Conservation (phyloP, 2,888 invertebrate genomes). For the Sesia apiformis region DNA sequence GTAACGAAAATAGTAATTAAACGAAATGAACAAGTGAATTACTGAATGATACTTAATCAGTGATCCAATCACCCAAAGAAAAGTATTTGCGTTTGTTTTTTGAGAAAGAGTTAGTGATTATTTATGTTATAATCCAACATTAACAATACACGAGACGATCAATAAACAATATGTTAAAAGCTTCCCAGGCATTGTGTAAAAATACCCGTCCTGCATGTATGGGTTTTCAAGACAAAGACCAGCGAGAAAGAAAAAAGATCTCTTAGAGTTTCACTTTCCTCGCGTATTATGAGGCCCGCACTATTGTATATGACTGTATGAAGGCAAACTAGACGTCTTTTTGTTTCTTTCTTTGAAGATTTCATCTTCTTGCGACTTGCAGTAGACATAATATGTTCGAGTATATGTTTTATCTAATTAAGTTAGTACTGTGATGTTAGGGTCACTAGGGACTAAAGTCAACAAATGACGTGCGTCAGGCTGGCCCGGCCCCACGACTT, state of each 20-base stretch:
- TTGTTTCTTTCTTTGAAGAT: constrained; percentile 16
- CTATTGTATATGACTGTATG: constrained; percentile 32
- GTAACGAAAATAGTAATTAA: no score
- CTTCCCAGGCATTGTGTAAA: constrained; percentile 35
- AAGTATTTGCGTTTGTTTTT: no score
- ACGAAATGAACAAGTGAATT: no score
- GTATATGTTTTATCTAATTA: no score
- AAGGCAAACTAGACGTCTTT: constrained; percentile 31
- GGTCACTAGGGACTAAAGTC: no score
- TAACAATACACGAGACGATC: constrained; percentile 10
- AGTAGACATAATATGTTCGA: neutral
- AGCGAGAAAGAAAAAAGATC: constrained; percentile 31
- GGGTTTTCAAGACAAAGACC: constrained; percentile 33
- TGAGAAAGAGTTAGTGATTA: no score
- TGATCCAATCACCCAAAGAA: no score
- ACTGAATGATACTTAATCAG: no score
- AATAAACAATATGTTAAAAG: constrained; percentile 42
- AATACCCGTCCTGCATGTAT: constrained; percentile 26
- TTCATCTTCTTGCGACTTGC: neutral
- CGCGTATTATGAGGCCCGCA: constrained; percentile 31
- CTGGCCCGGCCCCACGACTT: no score
- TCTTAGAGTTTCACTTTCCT: constrained; percentile 51
- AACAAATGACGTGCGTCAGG: no score
- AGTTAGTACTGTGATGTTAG: no score
- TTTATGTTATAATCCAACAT: neutral